phyloP scores from a whole-genome alignment of 1,140 invertebrate species.

The Protaetia brevitarsis region DNA sequence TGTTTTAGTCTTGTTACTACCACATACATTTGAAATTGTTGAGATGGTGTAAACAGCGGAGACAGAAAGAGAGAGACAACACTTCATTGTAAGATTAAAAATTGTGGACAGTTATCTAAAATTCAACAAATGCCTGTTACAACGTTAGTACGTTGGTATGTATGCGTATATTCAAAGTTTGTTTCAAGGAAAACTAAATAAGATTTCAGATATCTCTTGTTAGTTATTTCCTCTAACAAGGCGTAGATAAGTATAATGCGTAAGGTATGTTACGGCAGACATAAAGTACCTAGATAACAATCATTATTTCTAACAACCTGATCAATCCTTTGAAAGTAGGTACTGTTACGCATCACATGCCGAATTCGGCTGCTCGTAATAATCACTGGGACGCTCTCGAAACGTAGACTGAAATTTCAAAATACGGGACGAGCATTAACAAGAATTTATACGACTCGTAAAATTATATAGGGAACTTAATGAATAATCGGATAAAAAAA shows the following conservation, averaged over 20 bases:
- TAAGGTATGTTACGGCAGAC: background rate
- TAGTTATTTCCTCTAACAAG: conserved; percentile 1
- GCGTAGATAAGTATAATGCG: background rate
- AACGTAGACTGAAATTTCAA: conserved; percentile 4
- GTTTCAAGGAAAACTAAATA: background rate
- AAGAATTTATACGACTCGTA: conserved; percentile 11
- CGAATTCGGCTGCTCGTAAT: background rate
- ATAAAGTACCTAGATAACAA: conserved; percentile 3
- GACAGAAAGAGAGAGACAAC: too few relatives aligned
- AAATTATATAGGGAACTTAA: conserved; percentile 10
- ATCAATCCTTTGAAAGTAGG: conserved; percentile 8
- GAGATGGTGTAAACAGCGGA: too few relatives aligned
- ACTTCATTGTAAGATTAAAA: too few relatives aligned
- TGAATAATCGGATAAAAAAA: conserved; percentile 4
- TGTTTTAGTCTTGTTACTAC: too few relatives aligned
- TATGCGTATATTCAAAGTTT: background rate
- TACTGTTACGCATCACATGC: background rate
- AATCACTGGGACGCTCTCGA: background rate
- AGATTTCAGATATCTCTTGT: background rate
- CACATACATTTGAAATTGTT: too few relatives aligned
- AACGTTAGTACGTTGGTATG: too few relatives aligned
- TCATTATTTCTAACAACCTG: conserved; percentile 10
- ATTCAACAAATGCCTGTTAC: too few relatives aligned
- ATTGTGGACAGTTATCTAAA: too few relatives aligned
- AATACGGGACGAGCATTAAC: background rate